Evolutionary conservation across 1,140 invertebrate genomes (phyloP).

Genomic region (Archivesica marissinica): DNA sequence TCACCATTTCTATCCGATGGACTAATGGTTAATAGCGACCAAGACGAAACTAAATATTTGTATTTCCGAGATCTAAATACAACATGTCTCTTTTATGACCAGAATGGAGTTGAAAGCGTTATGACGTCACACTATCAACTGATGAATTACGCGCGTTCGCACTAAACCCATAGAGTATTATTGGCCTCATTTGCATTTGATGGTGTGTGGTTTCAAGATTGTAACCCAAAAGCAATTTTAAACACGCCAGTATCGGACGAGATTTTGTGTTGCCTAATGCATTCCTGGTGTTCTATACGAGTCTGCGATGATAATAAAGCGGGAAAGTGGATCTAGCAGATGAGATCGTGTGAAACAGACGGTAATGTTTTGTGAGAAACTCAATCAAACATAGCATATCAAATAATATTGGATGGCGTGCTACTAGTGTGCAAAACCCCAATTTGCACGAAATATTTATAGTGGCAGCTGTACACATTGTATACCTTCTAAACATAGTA

Average conservation of each 20-base stretch:
- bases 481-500: too few relatives aligned
- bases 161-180: constrained; percentile 15
- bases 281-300: constrained; percentile 1
- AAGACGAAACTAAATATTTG: constrained; percentile 60
- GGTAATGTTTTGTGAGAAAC: constrained; percentile 4
- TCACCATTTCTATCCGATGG: not conserved
- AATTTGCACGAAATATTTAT: too few relatives aligned
- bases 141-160: constrained; percentile 1
- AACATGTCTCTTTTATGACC: constrained; percentile 42
- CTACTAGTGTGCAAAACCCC: too few relatives aligned
- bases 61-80: constrained; percentile 11
- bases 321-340: not conserved
- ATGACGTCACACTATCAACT: constrained; percentile 18
- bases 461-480: too few relatives aligned
- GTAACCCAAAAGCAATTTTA: constrained; percentile 14
- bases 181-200: constrained; percentile 43
- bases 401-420: too few relatives aligned
- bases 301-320: constrained; percentile 33
- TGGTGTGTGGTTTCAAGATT: not conserved
- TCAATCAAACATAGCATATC: constrained; percentile 4
- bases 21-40: not conserved
- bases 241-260: not conserved
- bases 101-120: constrained; percentile 22
- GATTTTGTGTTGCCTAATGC: not conserved
- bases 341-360: constrained; percentile 11